These are phyloP conservation scores for Desmodus rotundus DNA, from an alignment of 2,113 vertebrate genomes.

Conservation along the genomic window DNA sequence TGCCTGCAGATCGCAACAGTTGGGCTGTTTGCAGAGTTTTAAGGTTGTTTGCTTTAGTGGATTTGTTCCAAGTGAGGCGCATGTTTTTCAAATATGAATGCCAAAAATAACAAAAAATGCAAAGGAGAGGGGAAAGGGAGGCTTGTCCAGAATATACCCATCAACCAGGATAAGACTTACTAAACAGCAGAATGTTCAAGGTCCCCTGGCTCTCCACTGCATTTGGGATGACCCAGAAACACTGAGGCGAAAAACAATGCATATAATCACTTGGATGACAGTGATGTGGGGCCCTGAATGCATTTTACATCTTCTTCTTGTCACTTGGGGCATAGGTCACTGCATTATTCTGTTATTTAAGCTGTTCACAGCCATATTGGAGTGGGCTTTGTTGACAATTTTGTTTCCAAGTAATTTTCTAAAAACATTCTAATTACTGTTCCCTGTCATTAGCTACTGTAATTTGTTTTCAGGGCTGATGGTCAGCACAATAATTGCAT, in stretches of 20 bases:
- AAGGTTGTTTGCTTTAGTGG: slow-evolving; percentile 63
- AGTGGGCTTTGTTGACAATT: slow-evolving; percentile 36
- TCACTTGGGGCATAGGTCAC: background rate
- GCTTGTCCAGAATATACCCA: background rate
- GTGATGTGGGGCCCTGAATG: background rate
- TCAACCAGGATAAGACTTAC: slow-evolving; percentile 38
- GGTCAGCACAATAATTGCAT: slow-evolving; percentile 44
- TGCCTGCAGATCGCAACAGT: background rate
- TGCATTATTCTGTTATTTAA: slow-evolving; percentile 13
- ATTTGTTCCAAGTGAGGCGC: slow-evolving; percentile 65
- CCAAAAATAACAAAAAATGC: slow-evolving; percentile 70
- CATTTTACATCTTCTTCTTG: slow-evolving; percentile 16
- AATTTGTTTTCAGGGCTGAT: slow-evolving; percentile 61
- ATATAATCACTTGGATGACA: background rate
- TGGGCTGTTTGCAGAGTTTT: slow-evolving; percentile 52
- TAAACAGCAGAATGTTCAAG: slow-evolving; percentile 40
- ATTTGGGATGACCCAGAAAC: slow-evolving; percentile 23
- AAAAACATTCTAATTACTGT: slow-evolving; percentile 39
- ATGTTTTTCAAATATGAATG: slow-evolving; percentile 54
- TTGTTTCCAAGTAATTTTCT: slow-evolving; percentile 62
- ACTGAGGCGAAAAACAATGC: slow-evolving; percentile 22
- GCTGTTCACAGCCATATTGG: slow-evolving; percentile 49
- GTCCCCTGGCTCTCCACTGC: background rate
- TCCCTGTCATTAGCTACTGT: slow-evolving; percentile 59
- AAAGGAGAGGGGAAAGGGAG: slow-evolving; percentile 33